phyloP scores from a whole-genome alignment of 2,797 vertebrate species.

The Discoglossus pictus region DNA sequence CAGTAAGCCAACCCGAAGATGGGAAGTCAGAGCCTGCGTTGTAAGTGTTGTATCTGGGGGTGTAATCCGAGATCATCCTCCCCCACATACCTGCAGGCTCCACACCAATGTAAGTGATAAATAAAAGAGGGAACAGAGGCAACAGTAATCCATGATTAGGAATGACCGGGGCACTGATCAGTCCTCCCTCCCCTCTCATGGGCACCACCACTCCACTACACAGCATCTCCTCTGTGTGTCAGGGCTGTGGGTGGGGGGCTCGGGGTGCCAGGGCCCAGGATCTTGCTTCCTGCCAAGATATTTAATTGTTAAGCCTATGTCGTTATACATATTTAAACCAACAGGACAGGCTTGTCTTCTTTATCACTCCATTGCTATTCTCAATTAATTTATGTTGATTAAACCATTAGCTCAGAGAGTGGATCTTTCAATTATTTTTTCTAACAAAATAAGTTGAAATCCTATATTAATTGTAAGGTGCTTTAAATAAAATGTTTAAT shows the following conservation, averaged over 20 bases:
- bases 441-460: too few species aligned
- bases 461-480: too few species aligned
- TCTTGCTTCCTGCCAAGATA: too few species aligned
- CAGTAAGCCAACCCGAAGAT: slow-evolving; percentile 80
- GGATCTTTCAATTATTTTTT: too few species aligned
- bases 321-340: too few species aligned
- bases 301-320: too few species aligned
- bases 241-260: not conserved
- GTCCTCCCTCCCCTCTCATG: not conserved
- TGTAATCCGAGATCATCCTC: slow-evolving; percentile 44
- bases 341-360: too few species aligned
- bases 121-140: not conserved
- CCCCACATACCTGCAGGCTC: slow-evolving; percentile 51
- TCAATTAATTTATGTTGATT: too few species aligned
- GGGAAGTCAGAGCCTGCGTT: slow-evolving; percentile 74
- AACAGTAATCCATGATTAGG: not conserved
- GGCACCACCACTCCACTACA: not conserved
- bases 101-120: not conserved
- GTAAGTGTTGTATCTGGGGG: not conserved
- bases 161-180: slow-evolving; percentile 1
- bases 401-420: too few species aligned
- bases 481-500: too few species aligned
- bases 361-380: too few species aligned
- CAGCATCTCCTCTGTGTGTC: slow-evolving; percentile 16
- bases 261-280: slow-evolving; percentile 6